Base-by-base conservation (phyloP, 2,888 invertebrate species). In the Temnothorax ravouxi region DNA sequence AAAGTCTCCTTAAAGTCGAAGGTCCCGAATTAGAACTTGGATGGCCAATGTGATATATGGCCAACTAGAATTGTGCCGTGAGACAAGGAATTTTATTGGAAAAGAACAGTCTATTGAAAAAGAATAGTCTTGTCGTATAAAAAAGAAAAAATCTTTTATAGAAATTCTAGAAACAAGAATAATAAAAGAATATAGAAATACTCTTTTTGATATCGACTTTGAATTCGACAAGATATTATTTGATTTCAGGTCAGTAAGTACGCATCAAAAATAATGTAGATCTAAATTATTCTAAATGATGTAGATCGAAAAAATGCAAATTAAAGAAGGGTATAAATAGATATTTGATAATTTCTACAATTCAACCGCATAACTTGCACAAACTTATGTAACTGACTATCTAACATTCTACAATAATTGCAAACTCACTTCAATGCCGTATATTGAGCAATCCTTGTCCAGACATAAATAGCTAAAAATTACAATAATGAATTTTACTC, bases 1-100 rank as follows among this genome's bases (percentile, higher is more conserved):
- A 44, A 47, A 71, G 79, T 59, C 59, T 41, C 8, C 59, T 79
- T 79, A 79, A 79, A 79, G 74, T 79, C 59, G 44, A 59, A 72
- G 44, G n/a, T 79, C 56, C 4, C 34, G 41, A 79, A 72, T 56
- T 54, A 54, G 21, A 54, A 64, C 76, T 76, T 41, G 15, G 8
- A 59, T 6, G 21, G 8, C 13, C 34, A 47, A 44, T 56, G 54
- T 38, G 18, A 71, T 47, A 47, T 71, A 34, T 54, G 8, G 15
- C 13, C 18, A 56, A 47, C 38, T 47, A 47, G 6, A 4, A 59
- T 47, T 13, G 21, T 47, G 15, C 38, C 54, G n/a, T 38, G 15
- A 21, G 21, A 21, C n/a, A 8, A 75, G 11, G 15, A 77, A 69
- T 38, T 13, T 5, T 1, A 18, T 77, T 54, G 25, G 11, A 67